A percentile compares a stretch with the other conserved stretches of the same genome.
These are phyloP conservation scores for Poeciliopsis turrubarensis DNA, from an alignment of 2,113 vertebrate genomes.

Conservation along the genomic window DNA sequence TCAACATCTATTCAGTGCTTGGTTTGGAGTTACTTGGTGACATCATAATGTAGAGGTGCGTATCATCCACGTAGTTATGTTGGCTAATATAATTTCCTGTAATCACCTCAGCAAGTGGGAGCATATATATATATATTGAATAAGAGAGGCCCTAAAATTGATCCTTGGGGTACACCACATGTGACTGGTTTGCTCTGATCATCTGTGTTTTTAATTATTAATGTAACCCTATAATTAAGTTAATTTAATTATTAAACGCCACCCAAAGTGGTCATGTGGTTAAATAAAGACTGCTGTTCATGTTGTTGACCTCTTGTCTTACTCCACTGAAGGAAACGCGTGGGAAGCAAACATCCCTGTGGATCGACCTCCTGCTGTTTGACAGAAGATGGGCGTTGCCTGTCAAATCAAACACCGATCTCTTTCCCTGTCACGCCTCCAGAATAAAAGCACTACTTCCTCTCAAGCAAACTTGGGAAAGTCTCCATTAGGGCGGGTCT, in stretches of 20 bases:
- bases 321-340: not conserved
- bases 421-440: constrained; percentile 70
- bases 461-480: constrained; percentile 71
- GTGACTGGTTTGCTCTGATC: not conserved
- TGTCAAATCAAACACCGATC: constrained; percentile 62
- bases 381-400: constrained; percentile 77
- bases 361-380: constrained; percentile 34
- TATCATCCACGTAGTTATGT: no score
- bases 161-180: no score
- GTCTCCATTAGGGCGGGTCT: constrained; percentile 10
- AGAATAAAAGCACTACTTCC: constrained; percentile 28
- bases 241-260: not conserved
- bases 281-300: no score
- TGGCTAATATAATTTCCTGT: no score
- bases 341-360: not conserved
- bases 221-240: not conserved
- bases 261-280: not conserved
- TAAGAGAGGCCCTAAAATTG: no score
- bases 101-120: no score
- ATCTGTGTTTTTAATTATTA: no score
- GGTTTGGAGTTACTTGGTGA: no score
- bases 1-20: no score
- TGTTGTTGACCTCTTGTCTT: not conserved
- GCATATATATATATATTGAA: no score
- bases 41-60: no score